A percentile compares a stretch with the other conserved stretches of the same genome.
phyloP scores from a whole-genome alignment of 2,888 invertebrate species.

The Andrena fulva region DNA sequence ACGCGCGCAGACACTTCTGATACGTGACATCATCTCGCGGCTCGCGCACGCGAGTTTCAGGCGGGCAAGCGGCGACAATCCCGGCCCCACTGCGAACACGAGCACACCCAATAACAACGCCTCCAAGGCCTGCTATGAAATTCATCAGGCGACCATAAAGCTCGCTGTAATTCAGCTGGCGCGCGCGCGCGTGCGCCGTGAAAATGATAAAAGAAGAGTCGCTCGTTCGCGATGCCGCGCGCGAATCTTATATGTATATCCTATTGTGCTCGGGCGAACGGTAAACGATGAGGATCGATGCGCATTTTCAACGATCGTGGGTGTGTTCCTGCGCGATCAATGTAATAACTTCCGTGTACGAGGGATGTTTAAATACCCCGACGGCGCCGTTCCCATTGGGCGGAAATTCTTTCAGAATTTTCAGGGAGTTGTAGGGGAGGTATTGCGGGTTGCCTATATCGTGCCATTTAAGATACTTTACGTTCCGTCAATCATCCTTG shows the following conservation, averaged over 20 bases:
- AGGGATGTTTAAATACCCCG: background rate
- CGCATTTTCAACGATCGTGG: conserved; percentile 7
- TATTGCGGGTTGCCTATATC: too few species aligned
- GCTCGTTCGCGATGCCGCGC: background rate
- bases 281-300: conserved; percentile 24
- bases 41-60: conserved; percentile 1
- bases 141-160: conserved; percentile 51
- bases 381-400: background rate
- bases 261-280: conserved; percentile 23
- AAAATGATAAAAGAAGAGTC: background rate
- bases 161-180: conserved; percentile 48
- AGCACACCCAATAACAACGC: conserved; percentile 31
- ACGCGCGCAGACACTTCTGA: conserved; percentile 62
- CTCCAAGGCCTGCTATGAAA: conserved; percentile 63
- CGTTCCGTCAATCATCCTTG: too few species aligned
- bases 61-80: conserved; percentile 16
- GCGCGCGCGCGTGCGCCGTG: background rate
- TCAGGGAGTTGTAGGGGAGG: too few species aligned
- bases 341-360: conserved; percentile 1
- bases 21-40: conserved; percentile 69
- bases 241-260: background rate
- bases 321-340: background rate
- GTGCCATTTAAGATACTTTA: too few species aligned
- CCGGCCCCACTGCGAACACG: background rate
- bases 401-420: background rate